Evolutionary conservation across 2,113 vertebrate genomes (phyloP).

Genomic region (Triplophysa dalaica): DNA sequence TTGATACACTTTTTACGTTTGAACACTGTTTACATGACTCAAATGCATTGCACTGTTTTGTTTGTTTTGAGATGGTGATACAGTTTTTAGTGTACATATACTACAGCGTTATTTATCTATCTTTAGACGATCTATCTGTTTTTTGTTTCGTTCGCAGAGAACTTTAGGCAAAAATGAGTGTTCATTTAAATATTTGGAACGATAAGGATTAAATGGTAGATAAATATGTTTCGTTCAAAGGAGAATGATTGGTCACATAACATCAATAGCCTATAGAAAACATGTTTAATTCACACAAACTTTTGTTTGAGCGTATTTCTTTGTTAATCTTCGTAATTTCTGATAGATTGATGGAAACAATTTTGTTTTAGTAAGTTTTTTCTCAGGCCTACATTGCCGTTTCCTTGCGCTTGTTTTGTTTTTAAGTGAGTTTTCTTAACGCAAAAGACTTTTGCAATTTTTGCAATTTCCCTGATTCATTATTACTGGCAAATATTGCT

Average conservation of each 20-base stretch:
- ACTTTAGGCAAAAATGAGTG: too few species aligned
- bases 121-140: too few species aligned
- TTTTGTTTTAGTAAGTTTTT: too few species aligned
- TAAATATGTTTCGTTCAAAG: background rate
- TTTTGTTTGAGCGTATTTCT: background rate
- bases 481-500: background rate
- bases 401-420: background rate
- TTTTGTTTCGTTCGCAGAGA: too few species aligned
- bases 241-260: background rate
- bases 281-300: too few species aligned
- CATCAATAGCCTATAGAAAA: too few species aligned
- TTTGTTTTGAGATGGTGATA: too few species aligned
- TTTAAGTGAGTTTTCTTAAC: background rate
- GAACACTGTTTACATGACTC: slow-evolving; percentile 15
- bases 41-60: background rate
- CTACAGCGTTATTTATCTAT: too few species aligned
- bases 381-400: too few species aligned
- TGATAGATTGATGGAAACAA: background rate
- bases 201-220: background rate
- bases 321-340: background rate
- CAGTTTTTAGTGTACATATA: too few species aligned
- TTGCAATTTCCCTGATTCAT: background rate
- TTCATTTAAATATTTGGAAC: background rate
- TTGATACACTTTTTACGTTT: background rate
- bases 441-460: background rate